Evolutionary conservation across 2,113 vertebrate genomes (phyloP).

Genomic region (Equus quagga): DNA sequence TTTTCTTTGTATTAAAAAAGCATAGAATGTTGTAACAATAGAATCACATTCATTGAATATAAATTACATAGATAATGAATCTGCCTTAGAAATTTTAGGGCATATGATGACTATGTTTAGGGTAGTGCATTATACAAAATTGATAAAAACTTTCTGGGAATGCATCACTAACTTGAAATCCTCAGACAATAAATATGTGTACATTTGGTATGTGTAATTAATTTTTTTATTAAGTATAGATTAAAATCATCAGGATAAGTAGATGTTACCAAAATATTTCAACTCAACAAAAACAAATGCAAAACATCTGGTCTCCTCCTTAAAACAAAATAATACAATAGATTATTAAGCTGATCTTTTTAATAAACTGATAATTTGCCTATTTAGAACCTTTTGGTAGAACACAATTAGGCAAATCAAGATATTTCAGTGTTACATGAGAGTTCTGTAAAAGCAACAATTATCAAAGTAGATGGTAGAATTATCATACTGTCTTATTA

Average conservation of each 20-base stretch:
- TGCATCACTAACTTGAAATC: neutral
- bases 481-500: neutral
- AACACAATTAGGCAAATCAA: constrained; percentile 14
- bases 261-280: constrained; percentile 3
- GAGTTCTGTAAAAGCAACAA: neutral
- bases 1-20: neutral
- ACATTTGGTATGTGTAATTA: neutral
- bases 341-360: neutral
- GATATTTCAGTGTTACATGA: neutral
- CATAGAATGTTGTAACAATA: neutral
- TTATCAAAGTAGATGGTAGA: neutral
- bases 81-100: neutral
- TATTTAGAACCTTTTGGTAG: neutral
- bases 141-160: neutral
- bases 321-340: neutral
- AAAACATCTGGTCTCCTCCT: neutral
- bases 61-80: neutral
- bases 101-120: neutral
- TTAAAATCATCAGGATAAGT: constrained; percentile 21
- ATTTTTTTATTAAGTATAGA: neutral
- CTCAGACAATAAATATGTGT: neutral
- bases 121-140: neutral
- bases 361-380: constrained; percentile 22
- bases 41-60: neutral
- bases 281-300: constrained; percentile 31